A percentile compares a stretch with the other conserved stretches of the same genome.
These are phyloP conservation scores for Melanotaenia trifasciata DNA, from an alignment of 2,797 vertebrate species.

Conservation along the genomic window DNA sequence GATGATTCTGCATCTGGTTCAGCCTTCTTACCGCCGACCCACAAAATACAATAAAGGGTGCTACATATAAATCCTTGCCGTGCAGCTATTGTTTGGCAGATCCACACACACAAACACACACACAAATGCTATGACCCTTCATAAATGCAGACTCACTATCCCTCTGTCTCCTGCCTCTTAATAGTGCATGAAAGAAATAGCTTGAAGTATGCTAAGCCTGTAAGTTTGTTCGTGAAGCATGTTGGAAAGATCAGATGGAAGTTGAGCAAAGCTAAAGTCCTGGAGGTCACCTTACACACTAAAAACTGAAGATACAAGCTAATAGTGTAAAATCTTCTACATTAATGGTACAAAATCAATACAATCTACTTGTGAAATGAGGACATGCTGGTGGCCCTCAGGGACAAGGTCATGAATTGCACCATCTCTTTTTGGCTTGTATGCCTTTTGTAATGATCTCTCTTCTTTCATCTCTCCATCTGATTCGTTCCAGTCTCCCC, in stretches of 20 bases:
- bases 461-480: constrained; percentile 42
- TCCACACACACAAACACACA: constrained; percentile 24
- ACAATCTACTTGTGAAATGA: constrained; percentile 67
- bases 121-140: constrained; percentile 31
- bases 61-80: constrained; percentile 62
- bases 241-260: constrained; percentile 63
- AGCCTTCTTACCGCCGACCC: constrained; percentile 83
- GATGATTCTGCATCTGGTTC: constrained; percentile 87
- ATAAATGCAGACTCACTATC: constrained; percentile 45
- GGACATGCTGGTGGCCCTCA: constrained; percentile 52
- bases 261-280: constrained; percentile 52
- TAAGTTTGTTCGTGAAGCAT: constrained; percentile 52
- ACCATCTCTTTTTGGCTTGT: constrained; percentile 34
- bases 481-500: constrained; percentile 16
- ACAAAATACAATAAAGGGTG: constrained; percentile 84
- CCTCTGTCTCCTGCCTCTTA: constrained; percentile 31
- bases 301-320: constrained; percentile 40
- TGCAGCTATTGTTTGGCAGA: constrained; percentile 50
- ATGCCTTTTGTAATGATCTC: constrained; percentile 46
- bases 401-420: constrained; percentile 54
- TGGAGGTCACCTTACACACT: constrained; percentile 47
- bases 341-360: constrained; percentile 74
- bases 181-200: constrained; percentile 65
- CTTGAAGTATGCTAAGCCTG: constrained; percentile 60
- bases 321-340: constrained; percentile 67